A percentile compares a stretch with the other conserved stretches of the same genome.
These are phyloP conservation scores for Agonopterix alstromeriana DNA, from an alignment of 2,888 invertebrate species.

Conservation along the genomic window DNA sequence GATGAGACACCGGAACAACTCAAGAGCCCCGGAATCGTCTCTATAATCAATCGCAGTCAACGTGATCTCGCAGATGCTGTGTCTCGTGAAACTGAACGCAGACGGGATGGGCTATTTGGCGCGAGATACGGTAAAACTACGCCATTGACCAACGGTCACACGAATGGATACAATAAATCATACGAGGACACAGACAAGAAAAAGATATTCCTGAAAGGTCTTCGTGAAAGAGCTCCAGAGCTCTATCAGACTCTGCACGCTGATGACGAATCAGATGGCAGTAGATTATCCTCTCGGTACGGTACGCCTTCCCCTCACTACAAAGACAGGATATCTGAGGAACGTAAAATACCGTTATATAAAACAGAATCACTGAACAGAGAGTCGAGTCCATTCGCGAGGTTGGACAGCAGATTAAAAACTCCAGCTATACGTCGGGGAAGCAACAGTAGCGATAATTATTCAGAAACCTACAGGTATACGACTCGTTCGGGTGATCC, in stretches of 20 bases:
- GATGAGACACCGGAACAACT: constrained; percentile 83
- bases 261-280: constrained; percentile 75
- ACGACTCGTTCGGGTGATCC: constrained; percentile 82
- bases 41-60: constrained; percentile 89
- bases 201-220: constrained; percentile 81
- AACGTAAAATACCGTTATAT: constrained; percentile 59
- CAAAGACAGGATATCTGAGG: constrained; percentile 65
- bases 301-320: constrained; percentile 65
- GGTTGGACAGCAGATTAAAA: constrained; percentile 63
- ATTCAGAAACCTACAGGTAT: constrained; percentile 83
- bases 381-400: constrained; percentile 65
- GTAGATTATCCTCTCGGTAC: constrained; percentile 62
- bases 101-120: constrained; percentile 72
- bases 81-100: constrained; percentile 67
- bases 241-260: constrained; percentile 83
- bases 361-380: constrained; percentile 68
- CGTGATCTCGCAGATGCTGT: constrained; percentile 83
- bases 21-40: constrained; percentile 91
- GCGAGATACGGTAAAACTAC: constrained; percentile 76
- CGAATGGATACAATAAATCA: constrained; percentile 62
- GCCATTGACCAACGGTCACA: constrained; percentile 64
- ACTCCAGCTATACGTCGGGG: constrained; percentile 76
- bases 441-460: constrained; percentile 82
- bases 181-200: constrained; percentile 78
- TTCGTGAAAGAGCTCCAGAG: constrained; percentile 83